Conservation (phyloP, 1,140 invertebrate species). For the Lepidurus couesii region DNA sequence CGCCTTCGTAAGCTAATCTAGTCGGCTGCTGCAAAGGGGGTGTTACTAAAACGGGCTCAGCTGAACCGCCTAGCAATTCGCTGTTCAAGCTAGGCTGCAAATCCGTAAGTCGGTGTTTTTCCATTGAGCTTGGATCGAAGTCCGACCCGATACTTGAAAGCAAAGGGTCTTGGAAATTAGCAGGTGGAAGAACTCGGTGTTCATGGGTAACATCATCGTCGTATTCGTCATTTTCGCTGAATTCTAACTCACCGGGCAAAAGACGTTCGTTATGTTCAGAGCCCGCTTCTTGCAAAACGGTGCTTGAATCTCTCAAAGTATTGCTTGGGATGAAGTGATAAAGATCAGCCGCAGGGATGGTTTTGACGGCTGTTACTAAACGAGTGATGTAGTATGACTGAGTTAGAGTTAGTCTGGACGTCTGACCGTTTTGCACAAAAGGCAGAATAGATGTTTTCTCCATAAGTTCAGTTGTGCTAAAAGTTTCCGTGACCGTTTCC, state of each 20-base stretch:
- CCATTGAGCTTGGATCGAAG: constrained; percentile 62
- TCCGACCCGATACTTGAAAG: constrained; percentile 60
- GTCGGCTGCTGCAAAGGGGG: constrained; percentile 43
- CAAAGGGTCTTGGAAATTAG: constrained; percentile 44
- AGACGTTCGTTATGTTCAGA: constrained; percentile 54
- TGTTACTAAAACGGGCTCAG: constrained; percentile 44
- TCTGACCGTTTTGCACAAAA: constrained; percentile 57
- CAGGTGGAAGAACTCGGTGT: constrained; percentile 28
- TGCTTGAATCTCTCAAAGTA: constrained; percentile 81
- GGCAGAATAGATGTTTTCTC: constrained; percentile 80
- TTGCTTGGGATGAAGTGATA: constrained; percentile 81
- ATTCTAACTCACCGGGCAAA: constrained; percentile 72
- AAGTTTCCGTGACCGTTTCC: constrained; percentile 82
- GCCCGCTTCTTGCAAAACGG: constrained; percentile 73
- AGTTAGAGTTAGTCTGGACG: constrained; percentile 60
- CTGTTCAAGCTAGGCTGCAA: constrained; percentile 42
- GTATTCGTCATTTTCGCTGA: constrained; percentile 62
- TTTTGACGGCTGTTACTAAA: constrained; percentile 78
- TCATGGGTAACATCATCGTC: constrained; percentile 53
- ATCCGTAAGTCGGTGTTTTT: constrained; percentile 50
- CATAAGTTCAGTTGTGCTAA: constrained; percentile 78
- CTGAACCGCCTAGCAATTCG: constrained; percentile 36
- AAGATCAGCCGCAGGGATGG: constrained; percentile 74
- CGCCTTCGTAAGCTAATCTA: constrained; percentile 37
- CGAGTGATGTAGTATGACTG: constrained; percentile 82